A percentile compares a stretch with the other conserved stretches of the same genome.
Evolutionary conservation across 2,888 invertebrate species (phyloP).

Genomic region (Drosophila barbarae): DNA sequence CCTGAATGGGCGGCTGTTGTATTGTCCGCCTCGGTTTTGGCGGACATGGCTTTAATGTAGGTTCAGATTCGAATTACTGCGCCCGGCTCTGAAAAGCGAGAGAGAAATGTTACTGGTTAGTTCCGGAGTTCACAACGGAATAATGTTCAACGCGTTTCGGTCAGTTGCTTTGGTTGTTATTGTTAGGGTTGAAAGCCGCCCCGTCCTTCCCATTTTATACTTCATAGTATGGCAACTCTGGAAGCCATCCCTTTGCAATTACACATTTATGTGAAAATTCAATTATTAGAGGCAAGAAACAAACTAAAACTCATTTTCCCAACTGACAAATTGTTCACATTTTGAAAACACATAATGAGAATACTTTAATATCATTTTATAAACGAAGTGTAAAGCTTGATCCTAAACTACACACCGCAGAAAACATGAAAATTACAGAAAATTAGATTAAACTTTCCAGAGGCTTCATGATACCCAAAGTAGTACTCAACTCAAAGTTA

Average conservation of each 20-base stretch:
- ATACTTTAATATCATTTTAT: neutral
- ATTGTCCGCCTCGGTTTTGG: conserved; percentile 65
- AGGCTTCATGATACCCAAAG: neutral
- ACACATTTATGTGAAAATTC: neutral
- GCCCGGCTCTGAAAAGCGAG: conserved; percentile 52
- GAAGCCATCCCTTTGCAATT: conserved; percentile 7
- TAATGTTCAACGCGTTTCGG: conserved; percentile 5
- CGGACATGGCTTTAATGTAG: conserved; percentile 52
- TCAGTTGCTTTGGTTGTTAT: conserved; percentile 12
- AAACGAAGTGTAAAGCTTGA: neutral
- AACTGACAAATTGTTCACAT: neutral
- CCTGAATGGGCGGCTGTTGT: conserved; percentile 42
- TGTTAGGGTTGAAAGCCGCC: conserved; percentile 8
- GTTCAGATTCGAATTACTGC: conserved; percentile 31
- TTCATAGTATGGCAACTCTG: conserved; percentile 13
- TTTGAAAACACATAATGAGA: neutral
- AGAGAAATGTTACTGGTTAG: conserved; percentile 13
- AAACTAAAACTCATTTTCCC: neutral
- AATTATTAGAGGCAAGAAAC: neutral
- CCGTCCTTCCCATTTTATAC: neutral
- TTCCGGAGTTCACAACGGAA: conserved; percentile 12
- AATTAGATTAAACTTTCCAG: neutral
- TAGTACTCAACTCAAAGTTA: neutral
- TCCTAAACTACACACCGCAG: too few relatives aligned
- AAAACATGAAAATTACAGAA: too few relatives aligned